Conservation (phyloP, 1,140 invertebrate genomes). For the Parasteatoda tepidariorum region DNA sequence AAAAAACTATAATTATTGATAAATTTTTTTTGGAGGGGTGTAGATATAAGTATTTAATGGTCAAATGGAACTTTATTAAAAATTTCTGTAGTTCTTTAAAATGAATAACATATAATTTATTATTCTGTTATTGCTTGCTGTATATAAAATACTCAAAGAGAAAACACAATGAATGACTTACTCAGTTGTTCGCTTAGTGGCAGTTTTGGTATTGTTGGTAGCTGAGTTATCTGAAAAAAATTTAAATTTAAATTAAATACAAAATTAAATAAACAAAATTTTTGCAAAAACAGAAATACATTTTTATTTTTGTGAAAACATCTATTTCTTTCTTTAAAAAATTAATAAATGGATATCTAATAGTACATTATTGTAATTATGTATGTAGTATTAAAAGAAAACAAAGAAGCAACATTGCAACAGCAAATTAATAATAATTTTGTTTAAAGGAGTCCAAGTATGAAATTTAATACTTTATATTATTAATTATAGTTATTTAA, state of each 20-base stretch:
- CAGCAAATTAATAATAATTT: too few relatives aligned
- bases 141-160: background rate
- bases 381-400: too few relatives aligned
- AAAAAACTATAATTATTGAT: background rate
- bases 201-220: background rate
- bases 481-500: too few relatives aligned
- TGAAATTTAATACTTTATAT: too few relatives aligned
- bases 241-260: background rate
- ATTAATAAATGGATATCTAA: background rate
- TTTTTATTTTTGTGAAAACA: background rate
- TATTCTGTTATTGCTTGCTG: background rate
- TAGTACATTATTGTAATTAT: background rate
- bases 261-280: background rate
- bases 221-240: slow-evolving; percentile 22
- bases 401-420: too few relatives aligned
- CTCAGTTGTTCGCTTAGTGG: slow-evolving; percentile 33
- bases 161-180: slow-evolving; percentile 11
- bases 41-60: background rate
- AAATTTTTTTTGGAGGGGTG: background rate
- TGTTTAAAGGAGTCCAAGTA: too few relatives aligned
- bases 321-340: background rate
- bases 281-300: background rate
- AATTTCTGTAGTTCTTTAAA: background rate
- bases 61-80: background rate
- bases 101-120: background rate